phyloP scores from a whole-genome alignment of 2,888 invertebrate species.

The Aphelenchoides bicaudatus region DNA sequence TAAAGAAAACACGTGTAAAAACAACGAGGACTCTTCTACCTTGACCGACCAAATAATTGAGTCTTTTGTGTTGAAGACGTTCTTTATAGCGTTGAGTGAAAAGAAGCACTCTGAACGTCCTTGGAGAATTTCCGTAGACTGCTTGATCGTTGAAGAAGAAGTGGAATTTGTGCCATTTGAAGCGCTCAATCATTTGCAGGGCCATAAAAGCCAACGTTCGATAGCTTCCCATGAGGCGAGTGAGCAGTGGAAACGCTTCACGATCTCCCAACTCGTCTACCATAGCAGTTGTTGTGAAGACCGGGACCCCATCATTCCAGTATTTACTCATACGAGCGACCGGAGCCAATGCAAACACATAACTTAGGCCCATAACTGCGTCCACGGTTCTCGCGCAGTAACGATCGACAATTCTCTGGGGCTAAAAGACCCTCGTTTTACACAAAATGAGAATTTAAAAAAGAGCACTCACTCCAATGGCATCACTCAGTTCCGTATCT shows the following conservation, averaged over 20 bases:
- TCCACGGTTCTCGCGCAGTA: conserved; percentile 66
- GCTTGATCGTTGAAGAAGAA: conserved; percentile 56
- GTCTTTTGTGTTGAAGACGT: too few relatives aligned
- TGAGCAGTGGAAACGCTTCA: conserved; percentile 72
- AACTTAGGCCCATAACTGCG: conserved; percentile 81
- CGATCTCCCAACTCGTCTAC: conserved; percentile 74
- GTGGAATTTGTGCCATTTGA: conserved; percentile 69
- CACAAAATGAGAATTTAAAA: too few relatives aligned
- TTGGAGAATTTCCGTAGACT: conserved; percentile 32
- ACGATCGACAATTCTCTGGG: conserved; percentile 53
- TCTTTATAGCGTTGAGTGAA: conserved; percentile 55
- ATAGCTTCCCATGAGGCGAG: conserved; percentile 79
- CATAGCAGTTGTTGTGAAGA: conserved; percentile 76
- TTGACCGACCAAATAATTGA: too few relatives aligned
- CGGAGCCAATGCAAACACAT: conserved; percentile 81
- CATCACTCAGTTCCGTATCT: conserved; percentile 51
- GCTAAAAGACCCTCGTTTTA: too few relatives aligned
- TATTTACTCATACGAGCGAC: conserved; percentile 66
- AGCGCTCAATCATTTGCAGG: conserved; percentile 66
- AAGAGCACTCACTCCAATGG: too few relatives aligned
- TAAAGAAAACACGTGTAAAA: too few relatives aligned
- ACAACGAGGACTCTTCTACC: too few relatives aligned
- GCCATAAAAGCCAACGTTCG: conserved; percentile 39
- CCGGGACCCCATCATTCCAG: conserved; percentile 69
- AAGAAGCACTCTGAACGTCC: conserved; percentile 56